phyloP scores from a whole-genome alignment of 2,888 invertebrate genomes.

The Apodemia hepburni region DNA sequence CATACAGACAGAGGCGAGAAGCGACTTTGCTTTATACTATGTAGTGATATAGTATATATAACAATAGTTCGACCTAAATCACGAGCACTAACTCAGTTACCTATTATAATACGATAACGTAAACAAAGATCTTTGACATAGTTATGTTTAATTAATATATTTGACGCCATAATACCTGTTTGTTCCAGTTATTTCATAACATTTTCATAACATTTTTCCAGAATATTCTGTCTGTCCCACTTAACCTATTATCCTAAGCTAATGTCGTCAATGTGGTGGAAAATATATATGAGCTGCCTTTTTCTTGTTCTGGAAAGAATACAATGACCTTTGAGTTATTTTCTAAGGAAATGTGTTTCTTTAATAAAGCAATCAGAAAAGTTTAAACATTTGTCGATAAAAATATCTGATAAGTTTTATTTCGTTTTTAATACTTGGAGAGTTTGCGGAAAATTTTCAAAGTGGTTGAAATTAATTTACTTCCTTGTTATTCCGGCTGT shows the following conservation, averaged over 20 bases:
- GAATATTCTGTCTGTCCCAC: neutral
- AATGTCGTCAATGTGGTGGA: constrained; percentile 4
- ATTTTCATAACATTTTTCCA: neutral
- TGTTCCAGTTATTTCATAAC: neutral
- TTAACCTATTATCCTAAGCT: neutral
- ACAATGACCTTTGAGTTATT: neutral
- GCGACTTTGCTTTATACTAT: too few species aligned
- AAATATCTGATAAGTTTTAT: neutral
- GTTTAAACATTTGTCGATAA: neutral
- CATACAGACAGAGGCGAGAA: too few species aligned
- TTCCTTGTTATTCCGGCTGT: too few species aligned
- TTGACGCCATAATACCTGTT: neutral
- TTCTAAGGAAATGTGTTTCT: neutral
- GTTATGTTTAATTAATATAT: neutral
- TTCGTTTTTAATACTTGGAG: neutral
- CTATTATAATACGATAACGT: too few species aligned
- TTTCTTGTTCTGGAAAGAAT: neutral
- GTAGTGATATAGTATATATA: too few species aligned
- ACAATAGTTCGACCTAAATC: too few species aligned
- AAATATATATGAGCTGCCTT: neutral
- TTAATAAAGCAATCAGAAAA: neutral
- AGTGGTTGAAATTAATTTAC: neutral
- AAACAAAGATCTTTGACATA: too few species aligned
- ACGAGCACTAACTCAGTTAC: too few species aligned
- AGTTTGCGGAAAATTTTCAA: neutral